Conservation (phyloP, 2,888 invertebrate genomes). For the Aspidiotus rigidus region DNA sequence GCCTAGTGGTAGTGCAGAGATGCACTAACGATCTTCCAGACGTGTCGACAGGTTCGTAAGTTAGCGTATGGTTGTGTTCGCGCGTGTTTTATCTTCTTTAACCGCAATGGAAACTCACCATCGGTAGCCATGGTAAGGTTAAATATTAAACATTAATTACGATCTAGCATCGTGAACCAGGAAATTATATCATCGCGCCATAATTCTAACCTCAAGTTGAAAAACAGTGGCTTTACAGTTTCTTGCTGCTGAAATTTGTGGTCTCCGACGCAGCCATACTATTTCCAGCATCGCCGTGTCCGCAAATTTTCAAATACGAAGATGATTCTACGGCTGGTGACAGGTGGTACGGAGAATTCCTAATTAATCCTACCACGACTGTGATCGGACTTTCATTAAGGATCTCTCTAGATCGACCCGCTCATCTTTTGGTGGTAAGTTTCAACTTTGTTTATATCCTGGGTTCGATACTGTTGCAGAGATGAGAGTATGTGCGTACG, state of each 20-base stretch:
- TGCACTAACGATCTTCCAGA: too few relatives aligned
- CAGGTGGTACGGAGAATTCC: slow-evolving; percentile 54
- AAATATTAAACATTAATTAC: neutral
- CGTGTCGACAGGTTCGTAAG: too few relatives aligned
- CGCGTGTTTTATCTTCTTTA: neutral
- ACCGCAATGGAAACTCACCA: neutral
- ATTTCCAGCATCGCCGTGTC: slow-evolving; percentile 47
- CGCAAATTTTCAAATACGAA: slow-evolving; percentile 53
- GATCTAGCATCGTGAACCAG: too few relatives aligned
- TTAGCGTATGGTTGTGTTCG: neutral
- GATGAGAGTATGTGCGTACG: too few relatives aligned
- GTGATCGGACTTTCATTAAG: slow-evolving; percentile 54
- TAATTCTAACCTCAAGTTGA: neutral
- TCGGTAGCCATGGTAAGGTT: neutral
- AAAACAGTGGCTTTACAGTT: slow-evolving; percentile 19
- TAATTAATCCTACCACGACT: slow-evolving; percentile 50
- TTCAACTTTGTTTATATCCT: too few relatives aligned
- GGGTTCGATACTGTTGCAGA: too few relatives aligned
- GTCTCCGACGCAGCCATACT: slow-evolving; percentile 11
- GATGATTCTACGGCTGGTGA: slow-evolving; percentile 49
- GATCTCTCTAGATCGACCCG: slow-evolving; percentile 50
- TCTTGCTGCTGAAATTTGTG: slow-evolving; percentile 9
- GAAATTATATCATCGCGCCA: neutral
- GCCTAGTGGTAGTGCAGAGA: too few relatives aligned
- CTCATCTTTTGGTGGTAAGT: slow-evolving; percentile 53